Conservation (phyloP, 2,888 invertebrate species). For the Cheiracanthium punctorium region DNA sequence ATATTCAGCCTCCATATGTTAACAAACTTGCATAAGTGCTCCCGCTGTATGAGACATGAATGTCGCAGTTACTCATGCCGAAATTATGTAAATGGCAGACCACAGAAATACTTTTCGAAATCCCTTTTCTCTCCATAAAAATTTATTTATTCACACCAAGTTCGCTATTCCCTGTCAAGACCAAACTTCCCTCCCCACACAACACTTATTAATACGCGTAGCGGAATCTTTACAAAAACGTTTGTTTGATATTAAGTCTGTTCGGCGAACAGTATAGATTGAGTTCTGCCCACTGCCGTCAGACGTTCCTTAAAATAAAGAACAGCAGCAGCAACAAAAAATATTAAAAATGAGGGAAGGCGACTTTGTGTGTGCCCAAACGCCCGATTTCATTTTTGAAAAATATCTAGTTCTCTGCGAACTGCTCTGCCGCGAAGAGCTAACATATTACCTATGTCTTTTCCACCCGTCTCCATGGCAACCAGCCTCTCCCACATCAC, state of each 20-base stretch:
- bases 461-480: constrained; percentile 6
- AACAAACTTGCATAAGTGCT: too few species aligned
- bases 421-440: neutral
- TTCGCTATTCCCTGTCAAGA: neutral
- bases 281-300: too few species aligned
- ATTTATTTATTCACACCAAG: constrained; percentile 6
- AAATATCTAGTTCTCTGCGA: constrained; percentile 13
- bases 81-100: too few species aligned
- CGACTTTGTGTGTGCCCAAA: neutral
- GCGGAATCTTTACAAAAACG: constrained; percentile 7
- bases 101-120: too few species aligned
- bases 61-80: too few species aligned
- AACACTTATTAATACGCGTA: neutral
- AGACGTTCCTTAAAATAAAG: too few species aligned
- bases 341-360: constrained; percentile 10
- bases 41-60: too few species aligned
- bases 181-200: neutral
- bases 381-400: constrained; percentile 26
- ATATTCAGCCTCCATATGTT: too few species aligned
- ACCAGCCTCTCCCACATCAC: constrained; percentile 16
- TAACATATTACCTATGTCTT: constrained; percentile 30
- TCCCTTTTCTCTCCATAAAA: neutral
- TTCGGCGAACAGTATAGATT: neutral
- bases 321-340: neutral
- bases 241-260: constrained; percentile 12